Conservation (phyloP, 2,113 vertebrate genomes). For the Paedocypris sp. region DNA sequence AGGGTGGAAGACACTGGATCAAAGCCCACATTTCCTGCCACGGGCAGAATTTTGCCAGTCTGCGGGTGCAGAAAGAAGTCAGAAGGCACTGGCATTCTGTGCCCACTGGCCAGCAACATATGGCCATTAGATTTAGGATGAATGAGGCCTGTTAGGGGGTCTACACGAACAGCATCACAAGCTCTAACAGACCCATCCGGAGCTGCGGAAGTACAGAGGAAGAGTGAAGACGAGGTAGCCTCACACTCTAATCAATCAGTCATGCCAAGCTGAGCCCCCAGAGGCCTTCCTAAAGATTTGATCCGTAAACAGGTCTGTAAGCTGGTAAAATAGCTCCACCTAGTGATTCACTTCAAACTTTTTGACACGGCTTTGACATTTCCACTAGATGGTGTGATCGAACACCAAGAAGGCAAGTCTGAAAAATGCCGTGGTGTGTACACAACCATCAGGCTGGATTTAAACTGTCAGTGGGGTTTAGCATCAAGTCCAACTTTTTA, state of each 20-base stretch:
- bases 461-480: neutral
- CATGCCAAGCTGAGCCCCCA: neutral
- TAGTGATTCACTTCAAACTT: neutral
- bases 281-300: conserved; percentile 2
- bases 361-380: neutral
- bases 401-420: neutral
- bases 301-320: neutral
- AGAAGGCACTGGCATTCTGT: conserved; percentile 55
- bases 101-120: conserved; percentile 61
- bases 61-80: conserved; percentile 72
- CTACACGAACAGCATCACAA: conserved; percentile 41
- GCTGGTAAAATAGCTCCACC: conserved; percentile 6
- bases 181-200: conserved; percentile 46
- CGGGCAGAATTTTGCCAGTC: conserved; percentile 65
- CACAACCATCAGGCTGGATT: neutral
- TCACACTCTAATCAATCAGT: conserved; percentile 8
- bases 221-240: neutral
- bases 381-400: neutral
- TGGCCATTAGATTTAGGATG: conserved; percentile 53
- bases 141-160: conserved; percentile 61
- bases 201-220: conserved; percentile 43
- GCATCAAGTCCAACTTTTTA: neutral
- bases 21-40: conserved; percentile 70
- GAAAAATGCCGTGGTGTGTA: neutral
- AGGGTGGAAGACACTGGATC: conserved; percentile 60